phyloP scores from a whole-genome alignment of 1,140 invertebrate genomes.

The Tetragonula clypearis region DNA sequence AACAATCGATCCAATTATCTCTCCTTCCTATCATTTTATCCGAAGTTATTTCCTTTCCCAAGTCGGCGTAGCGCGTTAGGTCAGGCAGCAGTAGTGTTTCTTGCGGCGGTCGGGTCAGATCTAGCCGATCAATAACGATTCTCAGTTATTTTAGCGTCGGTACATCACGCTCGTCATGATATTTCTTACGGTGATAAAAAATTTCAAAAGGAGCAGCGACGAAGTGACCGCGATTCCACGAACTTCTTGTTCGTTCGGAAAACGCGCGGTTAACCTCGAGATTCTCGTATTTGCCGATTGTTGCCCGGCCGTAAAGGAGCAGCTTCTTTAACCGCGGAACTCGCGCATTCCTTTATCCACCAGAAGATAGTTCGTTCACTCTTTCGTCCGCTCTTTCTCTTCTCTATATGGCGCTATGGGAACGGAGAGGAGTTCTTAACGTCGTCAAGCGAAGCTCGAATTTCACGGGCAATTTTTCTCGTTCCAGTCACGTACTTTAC shows the following conservation, averaged over 20 bases:
- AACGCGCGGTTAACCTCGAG: background rate
- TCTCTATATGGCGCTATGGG: background rate
- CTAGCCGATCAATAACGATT: background rate
- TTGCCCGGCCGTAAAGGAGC: background rate
- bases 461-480: slow-evolving; percentile 42
- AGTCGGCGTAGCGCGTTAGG: no score
- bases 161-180: background rate
- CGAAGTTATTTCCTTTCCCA: no score
- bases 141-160: background rate
- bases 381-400: no score
- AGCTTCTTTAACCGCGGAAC: background rate
- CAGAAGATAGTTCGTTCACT: background rate
- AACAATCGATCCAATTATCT: no score
- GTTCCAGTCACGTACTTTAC: slow-evolving; percentile 43
- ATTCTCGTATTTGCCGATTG: background rate
- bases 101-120: background rate
- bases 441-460: slow-evolving; percentile 38
- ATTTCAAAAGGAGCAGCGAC: background rate
- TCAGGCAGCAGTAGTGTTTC: no score
- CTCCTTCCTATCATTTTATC: no score
- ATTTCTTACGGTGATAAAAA: background rate
- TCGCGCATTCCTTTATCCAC: slow-evolving; percentile 2
- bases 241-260: background rate
- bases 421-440: slow-evolving; percentile 32
- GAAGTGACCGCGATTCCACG: background rate